Evolutionary conservation across 2,797 vertebrate species (phyloP).

Genomic region (Sebastes oblongus): DNA sequence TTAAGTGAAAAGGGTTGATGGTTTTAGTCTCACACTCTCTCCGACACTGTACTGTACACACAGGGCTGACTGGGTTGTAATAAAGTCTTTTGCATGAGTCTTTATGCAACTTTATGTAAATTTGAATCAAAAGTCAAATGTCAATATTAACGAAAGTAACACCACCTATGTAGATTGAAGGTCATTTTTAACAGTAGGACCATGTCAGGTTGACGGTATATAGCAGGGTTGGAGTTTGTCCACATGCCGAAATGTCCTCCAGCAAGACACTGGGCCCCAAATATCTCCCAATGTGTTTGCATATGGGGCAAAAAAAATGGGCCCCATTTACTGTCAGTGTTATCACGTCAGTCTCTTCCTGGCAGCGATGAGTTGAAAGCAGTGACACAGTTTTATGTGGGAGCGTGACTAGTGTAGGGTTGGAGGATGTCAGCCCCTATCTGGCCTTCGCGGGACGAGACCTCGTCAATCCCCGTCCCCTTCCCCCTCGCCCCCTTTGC

Average conservation of each 20-base stretch:
- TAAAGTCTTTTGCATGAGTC: background rate
- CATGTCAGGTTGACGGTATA: background rate
- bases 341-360: too few species aligned
- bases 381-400: too few species aligned
- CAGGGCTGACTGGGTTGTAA: background rate
- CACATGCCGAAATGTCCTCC: accelerated
- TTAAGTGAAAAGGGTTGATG: background rate
- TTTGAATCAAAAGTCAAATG: background rate
- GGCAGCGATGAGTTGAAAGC: too few species aligned
- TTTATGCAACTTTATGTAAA: background rate
- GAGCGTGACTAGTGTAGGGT: too few species aligned
- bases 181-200: background rate
- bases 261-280: background rate
- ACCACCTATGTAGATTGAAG: too few species aligned
- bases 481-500: background rate
- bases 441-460: background rate
- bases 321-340: too few species aligned
- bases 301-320: too few species aligned
- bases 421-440: background rate
- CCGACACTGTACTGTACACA: background rate
- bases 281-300: too few species aligned
- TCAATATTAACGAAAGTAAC: background rate
- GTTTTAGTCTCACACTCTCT: background rate
- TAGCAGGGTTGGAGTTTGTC: background rate
- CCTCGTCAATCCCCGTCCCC: background rate